Evolutionary conservation across 2,888 invertebrate species (phyloP).

Genomic region (Quadroppia sp.): DNA sequence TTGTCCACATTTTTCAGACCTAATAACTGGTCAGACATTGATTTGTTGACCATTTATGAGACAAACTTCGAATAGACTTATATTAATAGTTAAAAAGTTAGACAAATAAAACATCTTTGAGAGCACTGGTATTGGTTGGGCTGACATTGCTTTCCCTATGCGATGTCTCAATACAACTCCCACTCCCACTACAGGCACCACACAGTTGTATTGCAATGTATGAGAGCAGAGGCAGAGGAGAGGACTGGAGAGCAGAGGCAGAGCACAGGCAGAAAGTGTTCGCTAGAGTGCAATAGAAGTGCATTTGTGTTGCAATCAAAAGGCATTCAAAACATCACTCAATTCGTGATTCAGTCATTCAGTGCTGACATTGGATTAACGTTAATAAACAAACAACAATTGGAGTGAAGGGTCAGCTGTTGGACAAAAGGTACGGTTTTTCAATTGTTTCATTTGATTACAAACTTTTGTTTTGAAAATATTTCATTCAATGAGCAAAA

Average conservation of each 20-base stretch:
- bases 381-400: background rate
- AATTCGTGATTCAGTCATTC: constrained; percentile 2
- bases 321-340: background rate
- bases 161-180: background rate
- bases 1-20: too few species aligned
- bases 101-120: too few species aligned
- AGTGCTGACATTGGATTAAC: constrained; percentile 21
- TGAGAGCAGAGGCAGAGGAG: background rate
- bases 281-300: background rate
- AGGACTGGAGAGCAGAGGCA: background rate
- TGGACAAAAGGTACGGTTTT: constrained; percentile 5
- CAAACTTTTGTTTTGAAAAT: background rate
- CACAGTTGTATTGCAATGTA: background rate
- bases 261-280: background rate
- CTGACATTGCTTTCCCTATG: constrained; percentile 13
- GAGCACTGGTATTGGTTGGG: background rate
- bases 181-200: constrained; percentile 20
- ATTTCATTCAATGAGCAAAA: background rate
- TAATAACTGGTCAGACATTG: too few species aligned
- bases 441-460: background rate
- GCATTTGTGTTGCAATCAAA: background rate
- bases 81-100: too few species aligned
- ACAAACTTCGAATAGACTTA: too few species aligned
- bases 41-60: too few species aligned
- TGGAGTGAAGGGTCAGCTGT: background rate